Conservation (phyloP, 2,797 vertebrate genomes). For the Lepilemur ruficaudatus region DNA sequence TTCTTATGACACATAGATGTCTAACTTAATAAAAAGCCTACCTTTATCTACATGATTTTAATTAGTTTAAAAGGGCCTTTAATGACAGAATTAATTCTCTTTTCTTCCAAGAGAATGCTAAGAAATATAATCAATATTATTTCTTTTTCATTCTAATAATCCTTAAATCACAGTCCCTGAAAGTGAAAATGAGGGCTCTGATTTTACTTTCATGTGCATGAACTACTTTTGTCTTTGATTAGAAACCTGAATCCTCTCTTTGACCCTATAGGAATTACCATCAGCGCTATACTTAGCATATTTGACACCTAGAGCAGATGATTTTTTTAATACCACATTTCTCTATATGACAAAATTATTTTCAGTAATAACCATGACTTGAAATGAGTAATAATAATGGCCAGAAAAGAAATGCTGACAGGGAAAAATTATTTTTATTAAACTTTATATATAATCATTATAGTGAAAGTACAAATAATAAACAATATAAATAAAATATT, state of each 20-base stretch:
- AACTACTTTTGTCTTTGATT: conserved; percentile 53
- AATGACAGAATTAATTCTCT: not conserved
- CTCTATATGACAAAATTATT: conserved; percentile 33
- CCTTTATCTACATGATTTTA: not conserved
- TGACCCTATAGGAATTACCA: conserved; percentile 16
- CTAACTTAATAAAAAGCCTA: not conserved
- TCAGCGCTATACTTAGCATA: conserved; percentile 42
- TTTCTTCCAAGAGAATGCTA: not conserved
- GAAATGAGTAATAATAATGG: conserved; percentile 29
- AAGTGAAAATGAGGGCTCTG: conserved; percentile 43
- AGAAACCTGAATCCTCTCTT: conserved; percentile 35
- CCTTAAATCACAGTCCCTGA: not conserved
- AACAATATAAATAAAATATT: not conserved
- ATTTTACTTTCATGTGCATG: conserved; percentile 42
- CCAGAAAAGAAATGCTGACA: not conserved
- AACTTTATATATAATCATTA: not conserved
- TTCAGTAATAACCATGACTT: not conserved
- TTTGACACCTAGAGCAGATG: conserved; percentile 45
- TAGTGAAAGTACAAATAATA: not conserved
- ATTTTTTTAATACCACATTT: not conserved
- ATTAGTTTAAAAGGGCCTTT: not conserved
- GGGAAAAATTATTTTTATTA: not conserved
- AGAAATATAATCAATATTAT: not conserved
- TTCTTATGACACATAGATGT: not conserved
- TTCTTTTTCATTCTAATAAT: conserved; percentile 29